Evolutionary conservation across 2,113 vertebrate genomes (phyloP).

Genomic region (Brachirus orientalis): DNA sequence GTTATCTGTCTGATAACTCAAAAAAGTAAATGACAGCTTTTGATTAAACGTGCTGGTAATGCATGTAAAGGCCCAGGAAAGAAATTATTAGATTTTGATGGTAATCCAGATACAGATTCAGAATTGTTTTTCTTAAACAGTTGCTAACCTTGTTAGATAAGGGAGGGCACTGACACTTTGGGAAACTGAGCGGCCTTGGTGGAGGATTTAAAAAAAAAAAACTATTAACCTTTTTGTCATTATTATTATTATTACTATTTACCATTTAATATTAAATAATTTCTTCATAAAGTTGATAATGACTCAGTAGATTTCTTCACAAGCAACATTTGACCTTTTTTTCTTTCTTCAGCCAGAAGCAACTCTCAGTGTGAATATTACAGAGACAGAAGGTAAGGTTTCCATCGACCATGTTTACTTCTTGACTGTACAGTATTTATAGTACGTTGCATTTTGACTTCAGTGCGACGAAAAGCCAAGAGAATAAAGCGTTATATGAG

Average conservation of each 20-base stretch:
- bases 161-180: no score
- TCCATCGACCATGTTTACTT: background rate
- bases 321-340: background rate
- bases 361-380: constrained; percentile 83
- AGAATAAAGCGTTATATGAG: background rate
- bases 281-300: background rate
- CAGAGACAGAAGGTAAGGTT: constrained; percentile 87
- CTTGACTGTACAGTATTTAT: background rate
- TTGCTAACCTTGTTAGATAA: no score
- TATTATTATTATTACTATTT: background rate
- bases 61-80: no score
- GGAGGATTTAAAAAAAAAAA: no score
- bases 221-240: no score
- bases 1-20: no score
- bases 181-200: no score
- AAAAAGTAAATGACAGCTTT: no score
- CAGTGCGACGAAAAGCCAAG: background rate
- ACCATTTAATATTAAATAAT: background rate
- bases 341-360: constrained; percentile 74
- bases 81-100: no score
- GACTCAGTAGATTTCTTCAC: background rate
- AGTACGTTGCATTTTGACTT: background rate
- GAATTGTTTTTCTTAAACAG: no score
- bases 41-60: no score
- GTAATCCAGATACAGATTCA: no score